A percentile compares a stretch with the other conserved stretches of the same genome.
Evolutionary conservation across 2,113 vertebrate genomes (phyloP).

Genomic region (Oryctolagus cuniculus): DNA sequence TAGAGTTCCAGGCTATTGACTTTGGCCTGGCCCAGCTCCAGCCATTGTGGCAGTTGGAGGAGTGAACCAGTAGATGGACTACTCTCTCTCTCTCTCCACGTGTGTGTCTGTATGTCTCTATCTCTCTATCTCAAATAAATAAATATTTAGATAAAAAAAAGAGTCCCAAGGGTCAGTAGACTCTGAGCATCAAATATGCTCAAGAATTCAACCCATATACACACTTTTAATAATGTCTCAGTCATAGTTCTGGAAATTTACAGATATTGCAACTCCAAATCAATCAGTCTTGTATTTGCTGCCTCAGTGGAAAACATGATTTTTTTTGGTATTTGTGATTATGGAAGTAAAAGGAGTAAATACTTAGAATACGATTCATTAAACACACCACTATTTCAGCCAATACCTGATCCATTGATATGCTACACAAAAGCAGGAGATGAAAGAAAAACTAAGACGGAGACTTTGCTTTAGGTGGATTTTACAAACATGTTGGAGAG

Average conservation of each 20-base stretch:
- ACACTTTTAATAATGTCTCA: background rate
- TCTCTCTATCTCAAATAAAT: too few relatives aligned
- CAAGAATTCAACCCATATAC: background rate
- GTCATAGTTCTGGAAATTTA: background rate
- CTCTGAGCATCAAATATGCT: background rate
- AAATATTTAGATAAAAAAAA: background rate
- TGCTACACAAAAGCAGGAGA: background rate
- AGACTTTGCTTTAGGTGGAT: conserved; percentile 1
- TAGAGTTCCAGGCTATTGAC: too few relatives aligned
- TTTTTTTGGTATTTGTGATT: background rate
- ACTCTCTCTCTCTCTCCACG: too few relatives aligned
- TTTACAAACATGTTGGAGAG: background rate
- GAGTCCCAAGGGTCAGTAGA: background rate
- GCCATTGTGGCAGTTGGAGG: too few relatives aligned
- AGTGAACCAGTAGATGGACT: too few relatives aligned
- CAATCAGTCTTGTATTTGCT: background rate
- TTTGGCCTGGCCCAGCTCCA: too few relatives aligned
- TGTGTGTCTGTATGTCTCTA: too few relatives aligned
- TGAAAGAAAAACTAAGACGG: background rate
- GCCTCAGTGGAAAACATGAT: background rate
- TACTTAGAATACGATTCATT: background rate
- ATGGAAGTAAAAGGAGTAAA: background rate
- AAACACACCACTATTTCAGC: background rate
- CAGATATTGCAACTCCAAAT: background rate
- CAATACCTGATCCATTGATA: background rate